phyloP scores from a whole-genome alignment of 2,113 vertebrate species.

The Antennarius striatus region DNA sequence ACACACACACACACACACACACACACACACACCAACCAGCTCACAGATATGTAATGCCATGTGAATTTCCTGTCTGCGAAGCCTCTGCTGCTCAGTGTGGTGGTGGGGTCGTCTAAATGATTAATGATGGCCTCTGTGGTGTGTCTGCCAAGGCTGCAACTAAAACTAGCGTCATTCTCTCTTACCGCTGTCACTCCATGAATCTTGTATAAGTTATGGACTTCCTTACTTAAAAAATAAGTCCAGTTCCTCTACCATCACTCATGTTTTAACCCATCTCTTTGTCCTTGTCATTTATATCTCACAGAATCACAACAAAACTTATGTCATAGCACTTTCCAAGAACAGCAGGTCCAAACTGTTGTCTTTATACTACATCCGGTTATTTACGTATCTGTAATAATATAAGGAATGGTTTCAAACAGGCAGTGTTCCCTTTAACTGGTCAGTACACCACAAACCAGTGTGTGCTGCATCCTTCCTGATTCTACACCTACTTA shows the following conservation, averaged over 20 bases:
- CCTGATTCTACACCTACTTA: too few species aligned
- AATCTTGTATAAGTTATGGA: constrained; percentile 64
- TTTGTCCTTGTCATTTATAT: not conserved
- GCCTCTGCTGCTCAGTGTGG: constrained; percentile 50
- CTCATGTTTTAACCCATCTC: constrained; percentile 13
- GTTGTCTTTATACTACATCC: too few species aligned
- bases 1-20: too few species aligned
- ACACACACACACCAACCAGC: not conserved
- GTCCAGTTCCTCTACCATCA: constrained; percentile 11
- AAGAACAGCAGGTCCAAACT: too few species aligned
- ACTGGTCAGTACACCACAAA: too few species aligned
- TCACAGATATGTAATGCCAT: constrained; percentile 3
- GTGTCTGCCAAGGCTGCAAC: constrained; percentile 59
- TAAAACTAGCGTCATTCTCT: constrained; percentile 64
- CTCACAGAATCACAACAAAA: too few species aligned
- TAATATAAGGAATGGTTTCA: too few species aligned
- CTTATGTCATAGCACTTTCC: too few species aligned
- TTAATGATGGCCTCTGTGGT: constrained; percentile 60
- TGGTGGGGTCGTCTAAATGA: constrained; percentile 64
- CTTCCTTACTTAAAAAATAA: constrained; percentile 44
- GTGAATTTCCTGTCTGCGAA: constrained; percentile 34
- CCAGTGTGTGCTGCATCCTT: too few species aligned
- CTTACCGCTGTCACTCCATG: constrained; percentile 56
- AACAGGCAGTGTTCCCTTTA: too few species aligned
- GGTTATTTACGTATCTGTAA: too few species aligned